phyloP scores from a whole-genome alignment of 1,140 invertebrate species.

The Oncopodura yosiiana region DNA sequence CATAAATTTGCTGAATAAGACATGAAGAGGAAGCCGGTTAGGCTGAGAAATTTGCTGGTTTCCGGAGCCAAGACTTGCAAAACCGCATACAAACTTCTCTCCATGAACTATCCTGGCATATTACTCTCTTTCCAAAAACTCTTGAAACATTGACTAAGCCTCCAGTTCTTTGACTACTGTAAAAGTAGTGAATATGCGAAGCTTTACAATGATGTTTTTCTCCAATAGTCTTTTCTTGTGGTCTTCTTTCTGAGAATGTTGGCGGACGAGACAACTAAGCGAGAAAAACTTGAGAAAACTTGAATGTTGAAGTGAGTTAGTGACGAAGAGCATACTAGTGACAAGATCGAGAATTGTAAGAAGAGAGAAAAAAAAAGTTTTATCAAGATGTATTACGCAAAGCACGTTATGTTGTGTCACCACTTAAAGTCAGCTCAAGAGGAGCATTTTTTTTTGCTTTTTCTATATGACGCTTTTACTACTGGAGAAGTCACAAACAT shows the following conservation, averaged over 20 bases:
- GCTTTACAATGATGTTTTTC: too few relatives aligned
- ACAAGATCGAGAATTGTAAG: background rate
- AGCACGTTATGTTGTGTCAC: conserved; percentile 11
- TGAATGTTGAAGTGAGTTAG: background rate
- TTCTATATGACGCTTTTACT: too few relatives aligned
- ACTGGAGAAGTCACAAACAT: too few relatives aligned
- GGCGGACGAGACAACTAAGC: background rate
- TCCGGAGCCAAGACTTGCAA: conserved; percentile 12
- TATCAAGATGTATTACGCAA: conserved; percentile 5
- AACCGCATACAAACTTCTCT: conserved; percentile 4
- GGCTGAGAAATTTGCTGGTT: conserved; percentile 12
- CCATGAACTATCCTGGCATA: background rate
- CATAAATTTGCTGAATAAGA: conserved; percentile 17
- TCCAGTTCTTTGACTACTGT: too few relatives aligned
- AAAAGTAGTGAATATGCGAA: too few relatives aligned
- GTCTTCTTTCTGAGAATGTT: background rate
- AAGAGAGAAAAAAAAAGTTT: background rate
- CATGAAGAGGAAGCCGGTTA: conserved; percentile 16
- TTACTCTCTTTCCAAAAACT: background rate
- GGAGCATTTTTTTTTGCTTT: too few relatives aligned
- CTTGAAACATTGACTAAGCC: too few relatives aligned
- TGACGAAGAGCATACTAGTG: background rate
- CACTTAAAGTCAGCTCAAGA: conserved; percentile 11
- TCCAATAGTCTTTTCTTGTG: too few relatives aligned
- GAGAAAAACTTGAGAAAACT: conserved; percentile 6